phyloP scores from a whole-genome alignment of 2,888 invertebrate genomes.

The Drosophila multiciliata region DNA sequence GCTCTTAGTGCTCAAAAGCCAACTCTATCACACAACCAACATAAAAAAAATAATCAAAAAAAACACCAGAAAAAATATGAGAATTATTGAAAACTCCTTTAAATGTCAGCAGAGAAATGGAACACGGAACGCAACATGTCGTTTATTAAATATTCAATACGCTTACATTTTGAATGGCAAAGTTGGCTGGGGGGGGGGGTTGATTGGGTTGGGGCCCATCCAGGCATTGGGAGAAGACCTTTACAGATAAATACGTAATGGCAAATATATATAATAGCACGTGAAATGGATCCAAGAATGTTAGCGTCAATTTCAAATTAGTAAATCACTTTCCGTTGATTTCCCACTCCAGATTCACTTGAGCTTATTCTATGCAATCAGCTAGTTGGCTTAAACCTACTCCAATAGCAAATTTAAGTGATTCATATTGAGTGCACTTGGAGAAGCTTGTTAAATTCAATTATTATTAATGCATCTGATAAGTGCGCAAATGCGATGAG shows the following conservation, averaged over 20 bases:
- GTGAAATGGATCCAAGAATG: constrained; percentile 31
- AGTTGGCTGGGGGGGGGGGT: constrained; percentile 7
- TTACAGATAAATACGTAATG: constrained; percentile 29
- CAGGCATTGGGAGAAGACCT: constrained; percentile 1
- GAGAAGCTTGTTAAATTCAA: background rate
- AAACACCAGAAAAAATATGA: background rate
- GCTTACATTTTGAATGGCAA: constrained; percentile 69
- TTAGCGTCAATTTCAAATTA: background rate
- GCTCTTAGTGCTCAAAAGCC: constrained; percentile 64
- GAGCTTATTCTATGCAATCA: background rate
- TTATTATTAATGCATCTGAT: background rate
- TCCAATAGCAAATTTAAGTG: no score
- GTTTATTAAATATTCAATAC: constrained; percentile 73
- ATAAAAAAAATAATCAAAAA: constrained; percentile 3
- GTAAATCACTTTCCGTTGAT: background rate
- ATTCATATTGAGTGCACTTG: background rate
- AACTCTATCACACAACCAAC: constrained; percentile 34
- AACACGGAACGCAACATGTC: constrained; percentile 59
- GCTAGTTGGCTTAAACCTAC: background rate
- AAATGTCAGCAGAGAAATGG: constrained; percentile 66
- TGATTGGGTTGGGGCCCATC: constrained; percentile 10
- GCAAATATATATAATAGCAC: constrained; percentile 16
- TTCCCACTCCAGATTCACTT: background rate
- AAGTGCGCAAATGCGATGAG: background rate
- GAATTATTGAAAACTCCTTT: constrained; percentile 79